Evolutionary conservation across 2,113 vertebrate genomes (phyloP), one percentile per base, ranked within the genome.

Genomic region (Bubo blakistoni): DNA sequence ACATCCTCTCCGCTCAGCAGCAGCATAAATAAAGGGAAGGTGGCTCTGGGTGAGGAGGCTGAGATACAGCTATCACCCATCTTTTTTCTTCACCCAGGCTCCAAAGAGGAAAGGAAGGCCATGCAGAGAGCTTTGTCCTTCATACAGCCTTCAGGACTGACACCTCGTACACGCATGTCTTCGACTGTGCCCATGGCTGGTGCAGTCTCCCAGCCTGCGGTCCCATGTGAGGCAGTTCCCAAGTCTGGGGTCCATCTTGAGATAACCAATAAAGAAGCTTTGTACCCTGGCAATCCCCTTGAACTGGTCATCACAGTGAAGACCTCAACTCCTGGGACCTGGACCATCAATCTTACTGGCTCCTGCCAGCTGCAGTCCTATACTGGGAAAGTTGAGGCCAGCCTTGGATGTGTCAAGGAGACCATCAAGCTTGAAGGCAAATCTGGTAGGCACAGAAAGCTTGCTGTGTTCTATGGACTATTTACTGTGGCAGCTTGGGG

Each of bases 351-450:
- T 9, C 52, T 98, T 22, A 24, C 3, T 0, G 87, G 97, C 47
- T 97, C 95, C 70, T 96, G 97, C 49, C 96, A 98, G 76, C 94
- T 98, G 49, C 98, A 98, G 83, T 81, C 90, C 47, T 98, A 98
- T 10, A 98, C 92, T 14, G 97, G 98, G 71, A 96, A 96, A 59
- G 66, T 86, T 7, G 52, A 94, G 80, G 97, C 86, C 49, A 94
- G 18, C 36, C 93, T 98, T 77, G 96, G 95, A 30, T 49, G 58
- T 25, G 7, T 98, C 59, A 96, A 94, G n/a, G 73, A 98, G 87
- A 95, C 61, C 1, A 1, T 97, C 42, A 49, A 58, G 8, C 67
- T 97, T 29, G 91, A 97, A 73, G 96, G 93, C 59, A 24, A 58
- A 57, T 89, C 95, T 87, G 98, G 98, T 98, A 95, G 52, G 95